These are phyloP conservation scores for Agrochola circellaris DNA, from an alignment of 2,888 invertebrate genomes.

Conservation along the genomic window DNA sequence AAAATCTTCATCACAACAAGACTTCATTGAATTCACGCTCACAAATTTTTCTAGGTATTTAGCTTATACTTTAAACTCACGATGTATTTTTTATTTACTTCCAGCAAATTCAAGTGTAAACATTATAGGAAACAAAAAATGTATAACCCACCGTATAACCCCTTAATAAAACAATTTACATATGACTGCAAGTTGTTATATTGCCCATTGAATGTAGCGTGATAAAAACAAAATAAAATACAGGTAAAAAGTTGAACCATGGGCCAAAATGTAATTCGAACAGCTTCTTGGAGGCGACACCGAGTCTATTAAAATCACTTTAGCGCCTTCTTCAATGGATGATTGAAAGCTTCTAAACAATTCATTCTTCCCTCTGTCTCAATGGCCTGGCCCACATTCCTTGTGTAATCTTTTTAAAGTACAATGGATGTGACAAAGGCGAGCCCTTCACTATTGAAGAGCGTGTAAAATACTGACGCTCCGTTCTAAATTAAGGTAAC, in stretches of 20 bases:
- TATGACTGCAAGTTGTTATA: constrained; percentile 37
- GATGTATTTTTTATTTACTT: neutral
- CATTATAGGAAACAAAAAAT: neutral
- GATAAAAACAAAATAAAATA: constrained; percentile 64
- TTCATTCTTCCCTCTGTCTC: constrained; percentile 82
- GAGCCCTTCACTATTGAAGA: constrained; percentile 81
- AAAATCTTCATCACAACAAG: neutral
- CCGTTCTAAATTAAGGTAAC: constrained; percentile 87
- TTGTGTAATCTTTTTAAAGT: constrained; percentile 86
- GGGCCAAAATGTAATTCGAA: constrained; percentile 83
- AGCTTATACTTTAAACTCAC: neutral
- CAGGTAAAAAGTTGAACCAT: constrained; percentile 79
- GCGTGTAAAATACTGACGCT: constrained; percentile 80
- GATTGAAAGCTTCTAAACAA: constrained; percentile 89
- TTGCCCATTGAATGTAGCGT: constrained; percentile 18
- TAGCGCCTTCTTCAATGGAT: constrained; percentile 89
- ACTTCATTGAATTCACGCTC: neutral
- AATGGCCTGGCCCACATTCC: constrained; percentile 88
- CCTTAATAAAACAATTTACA: constrained; percentile 43
- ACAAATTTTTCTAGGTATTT: neutral
- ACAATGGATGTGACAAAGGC: constrained; percentile 85
- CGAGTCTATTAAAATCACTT: constrained; percentile 90
- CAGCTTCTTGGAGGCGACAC: constrained; percentile 86
- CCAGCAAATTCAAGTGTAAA: neutral
- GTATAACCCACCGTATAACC: neutral